Conservation (phyloP, 2,113 vertebrate genomes). For the Ranitomeya imitator region DNA sequence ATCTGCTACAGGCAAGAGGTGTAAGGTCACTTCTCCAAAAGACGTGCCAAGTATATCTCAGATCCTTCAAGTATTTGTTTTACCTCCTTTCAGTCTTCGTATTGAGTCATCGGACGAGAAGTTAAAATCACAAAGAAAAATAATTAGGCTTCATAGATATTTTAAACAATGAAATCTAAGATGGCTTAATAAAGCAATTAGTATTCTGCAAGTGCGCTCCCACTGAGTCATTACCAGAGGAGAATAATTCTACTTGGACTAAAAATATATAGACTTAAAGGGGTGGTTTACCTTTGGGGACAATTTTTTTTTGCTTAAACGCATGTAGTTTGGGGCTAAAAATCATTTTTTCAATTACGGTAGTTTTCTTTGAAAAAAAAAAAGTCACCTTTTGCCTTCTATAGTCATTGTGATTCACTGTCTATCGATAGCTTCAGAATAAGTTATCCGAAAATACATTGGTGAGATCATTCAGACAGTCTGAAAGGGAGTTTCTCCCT, state of each 20-base stretch:
- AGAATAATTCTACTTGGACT: background rate
- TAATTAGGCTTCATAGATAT: background rate
- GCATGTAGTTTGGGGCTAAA: too few species aligned
- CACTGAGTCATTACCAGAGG: background rate
- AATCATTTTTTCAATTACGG: too few species aligned
- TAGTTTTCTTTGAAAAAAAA: too few species aligned
- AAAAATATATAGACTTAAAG: background rate
- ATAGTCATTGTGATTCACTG: too few species aligned
- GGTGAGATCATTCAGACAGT: too few species aligned
- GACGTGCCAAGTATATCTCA: constrained; percentile 41
- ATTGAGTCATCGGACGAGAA: background rate
- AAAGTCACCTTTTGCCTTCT: too few species aligned
- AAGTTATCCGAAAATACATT: too few species aligned
- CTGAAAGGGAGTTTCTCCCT: too few species aligned
- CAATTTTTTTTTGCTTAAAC: too few species aligned
- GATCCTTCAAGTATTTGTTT: constrained; percentile 39
- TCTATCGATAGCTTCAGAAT: too few species aligned
- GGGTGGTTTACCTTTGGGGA: too few species aligned
- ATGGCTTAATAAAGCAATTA: background rate
- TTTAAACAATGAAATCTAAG: background rate
- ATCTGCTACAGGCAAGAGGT: constrained; percentile 53
- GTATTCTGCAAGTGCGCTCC: background rate
- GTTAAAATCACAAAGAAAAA: constrained; percentile 1
- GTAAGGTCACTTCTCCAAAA: constrained; percentile 30
- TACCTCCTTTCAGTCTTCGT: constrained; percentile 10